phyloP scores from a whole-genome alignment of 2,888 invertebrate species.

The Apotomis betuletana region DNA sequence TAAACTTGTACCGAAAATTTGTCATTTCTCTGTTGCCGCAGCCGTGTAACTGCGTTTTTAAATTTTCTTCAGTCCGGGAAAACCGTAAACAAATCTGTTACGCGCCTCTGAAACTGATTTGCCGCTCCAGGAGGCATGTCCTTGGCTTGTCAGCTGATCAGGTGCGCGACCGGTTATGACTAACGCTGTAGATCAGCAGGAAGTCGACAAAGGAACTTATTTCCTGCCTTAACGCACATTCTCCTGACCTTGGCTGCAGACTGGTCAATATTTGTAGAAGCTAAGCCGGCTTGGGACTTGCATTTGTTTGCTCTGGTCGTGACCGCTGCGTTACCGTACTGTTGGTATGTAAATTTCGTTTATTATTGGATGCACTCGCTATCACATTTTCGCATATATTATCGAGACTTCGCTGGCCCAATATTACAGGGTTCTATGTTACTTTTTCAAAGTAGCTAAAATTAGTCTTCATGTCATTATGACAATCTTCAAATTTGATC shows the following conservation, averaged over 20 bases:
- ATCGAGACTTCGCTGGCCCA: too few species aligned
- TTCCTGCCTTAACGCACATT: conserved; percentile 65
- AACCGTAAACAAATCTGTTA: conserved; percentile 19
- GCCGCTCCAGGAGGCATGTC: conserved; percentile 55
- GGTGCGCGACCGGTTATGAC: conserved; percentile 48
- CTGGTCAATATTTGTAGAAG: conserved; percentile 33
- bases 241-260: conserved; percentile 50
- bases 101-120: conserved; percentile 45
- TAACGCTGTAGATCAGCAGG: conserved; percentile 55
- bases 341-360: conserved; percentile 8
- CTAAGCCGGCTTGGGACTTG: conserved; percentile 10
- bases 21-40: too few species aligned
- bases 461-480: too few species aligned
- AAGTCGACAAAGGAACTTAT: conserved; percentile 55
- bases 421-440: too few species aligned
- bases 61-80: not conserved
- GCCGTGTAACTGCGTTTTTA: too few species aligned
- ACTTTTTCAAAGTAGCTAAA: too few species aligned
- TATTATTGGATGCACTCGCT: too few species aligned
- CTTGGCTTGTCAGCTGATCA: conserved; percentile 51
- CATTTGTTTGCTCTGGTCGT: conserved; percentile 24
- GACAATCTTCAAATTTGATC: too few species aligned
- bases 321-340: conserved; percentile 3
- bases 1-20: not conserved
- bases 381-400: too few species aligned